Base-by-base conservation (phyloP, 2,113 vertebrate genomes). In the Mesembrinibis cayennensis region DNA sequence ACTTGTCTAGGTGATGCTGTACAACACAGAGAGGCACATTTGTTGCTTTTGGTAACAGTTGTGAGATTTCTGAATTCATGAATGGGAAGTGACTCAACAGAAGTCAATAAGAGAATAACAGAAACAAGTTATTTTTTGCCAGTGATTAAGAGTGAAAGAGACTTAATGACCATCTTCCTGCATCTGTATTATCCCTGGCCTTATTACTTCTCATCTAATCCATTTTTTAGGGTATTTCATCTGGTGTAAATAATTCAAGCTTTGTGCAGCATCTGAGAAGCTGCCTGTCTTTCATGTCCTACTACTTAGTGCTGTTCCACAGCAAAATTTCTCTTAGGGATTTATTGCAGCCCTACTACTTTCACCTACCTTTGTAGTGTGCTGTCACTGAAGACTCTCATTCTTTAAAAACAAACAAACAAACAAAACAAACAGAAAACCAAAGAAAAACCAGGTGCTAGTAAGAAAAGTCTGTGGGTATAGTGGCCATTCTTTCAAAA, bases 11-110 rank as follows among this genome's bases (percentile, higher is more conserved):
- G 29, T 47, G 66, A 62, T 12, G 42, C 22, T 40, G 0, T 38
- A 29, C 0, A 6, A 27, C 38, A 1, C 13, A 11, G 1, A 58
- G 12, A 69, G n/a, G 15, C 8, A 7, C 11, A 14, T 45, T 30
- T 29, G 38, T 26, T 74, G 29, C 27, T 78, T 40, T 20, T 20
- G 4, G 34, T n/a, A 30, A n/a, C 27, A 32, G 30, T 0, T 50
- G 38, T 17, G 52, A 67, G 40, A 69, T 38, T 65, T 56, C 71
- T 42, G 4, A 87, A 42, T 58, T 42, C 58, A 53, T 36, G n/a
- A 62, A 59, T 17, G 50, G 19, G 26, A 83, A 78, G n/a, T 25
- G n/a, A 29, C n/a, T 70, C 50, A 29, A 45, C 30, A 69, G 44
- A 67, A 93, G 30, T 80, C 71, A 80, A 7, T 67, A 56, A 25